Evolutionary conservation across 1,140 invertebrate genomes (phyloP), one percentile per base, ranked within the genome.

Genomic region (Amphibalanus amphitrite): DNA sequence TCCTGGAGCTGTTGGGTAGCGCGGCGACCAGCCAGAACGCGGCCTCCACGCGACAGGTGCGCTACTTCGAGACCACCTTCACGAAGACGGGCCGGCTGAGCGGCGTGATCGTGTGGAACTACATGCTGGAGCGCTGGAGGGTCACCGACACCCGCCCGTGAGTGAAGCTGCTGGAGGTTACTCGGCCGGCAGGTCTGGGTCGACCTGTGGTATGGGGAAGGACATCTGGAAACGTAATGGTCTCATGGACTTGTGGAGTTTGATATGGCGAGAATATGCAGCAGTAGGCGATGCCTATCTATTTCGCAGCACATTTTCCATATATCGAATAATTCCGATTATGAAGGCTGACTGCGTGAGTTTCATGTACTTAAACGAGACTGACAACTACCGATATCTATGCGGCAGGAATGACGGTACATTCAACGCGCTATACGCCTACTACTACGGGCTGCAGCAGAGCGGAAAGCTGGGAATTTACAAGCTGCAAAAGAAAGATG

Each of bases 71-170:
- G 78, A 83, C 93, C 72, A 92, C 90, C 15, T 96, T 89, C 78
- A 90, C 91, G 25, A 85, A 84, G 73, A 89, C 88, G 28, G 91
- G 91, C 26, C 93, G 92, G 84, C 82, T 91, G 71, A 90, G 89
- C 75, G 89, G 90, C 29, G 92, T 88, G 0, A 88, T 92, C 76
- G 90, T 94, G 75, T 91, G 88, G 82, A 79, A 93, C 69, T 91
- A 92, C 77, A 88, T 92, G 78, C 80, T 95, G 74, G 93, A 96
- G 79, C 95, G 95, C 76, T 90, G 88, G 82, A 83, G 92, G 67
- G 86, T 95, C 69, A 92, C 92, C 25, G 74, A 88, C 82, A 87
- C 80, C 83, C 78, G 77, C 33, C 72, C 13, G 59, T 17, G 38
- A 77, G 69, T 38, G 59, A 29, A 15, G 23, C 30, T 23, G 40